phyloP scores from a whole-genome alignment of 2,888 invertebrate genomes.

The Drosophila limbata region DNA sequence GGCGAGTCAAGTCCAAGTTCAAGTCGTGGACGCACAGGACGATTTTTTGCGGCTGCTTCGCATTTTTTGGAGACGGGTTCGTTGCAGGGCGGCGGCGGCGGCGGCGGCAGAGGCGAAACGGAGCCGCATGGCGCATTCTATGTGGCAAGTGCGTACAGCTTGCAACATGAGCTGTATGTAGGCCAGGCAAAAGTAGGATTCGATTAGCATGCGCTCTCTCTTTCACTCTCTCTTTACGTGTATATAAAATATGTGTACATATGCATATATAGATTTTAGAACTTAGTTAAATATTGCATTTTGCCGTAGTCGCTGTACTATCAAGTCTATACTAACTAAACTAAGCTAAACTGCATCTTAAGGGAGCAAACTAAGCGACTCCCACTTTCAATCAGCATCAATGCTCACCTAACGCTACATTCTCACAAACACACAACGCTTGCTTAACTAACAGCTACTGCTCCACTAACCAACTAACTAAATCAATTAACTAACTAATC shows the following conservation, averaged over 20 bases:
- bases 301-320: conserved; percentile 15
- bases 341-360: conserved; percentile 8
- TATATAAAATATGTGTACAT: not conserved
- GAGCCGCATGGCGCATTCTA: conserved; percentile 26
- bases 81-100: conserved; percentile 40
- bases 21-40: conserved; percentile 66
- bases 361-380: conserved; percentile 10
- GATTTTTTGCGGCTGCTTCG: conserved; percentile 73
- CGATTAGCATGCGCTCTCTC: conserved; percentile 53
- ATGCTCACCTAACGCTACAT: conserved; percentile 15
- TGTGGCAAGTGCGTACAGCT: conserved; percentile 73
- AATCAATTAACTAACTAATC: conserved; percentile 5
- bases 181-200: conserved; percentile 30
- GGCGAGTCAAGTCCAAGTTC: conserved; percentile 41
- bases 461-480: conserved; percentile 8
- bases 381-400: conserved; percentile 21
- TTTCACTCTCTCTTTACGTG: not conserved
- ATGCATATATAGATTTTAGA: conserved; percentile 4
- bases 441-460: conserved; percentile 18
- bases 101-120: conserved; percentile 10
- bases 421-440: conserved; percentile 21
- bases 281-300: conserved; percentile 19
- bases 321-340: conserved; percentile 4
- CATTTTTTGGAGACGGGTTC: conserved; percentile 69
- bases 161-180: conserved; percentile 30